Evolutionary conservation across 2,888 invertebrate genomes (phyloP).

Genomic region (Timandra comae): DNA sequence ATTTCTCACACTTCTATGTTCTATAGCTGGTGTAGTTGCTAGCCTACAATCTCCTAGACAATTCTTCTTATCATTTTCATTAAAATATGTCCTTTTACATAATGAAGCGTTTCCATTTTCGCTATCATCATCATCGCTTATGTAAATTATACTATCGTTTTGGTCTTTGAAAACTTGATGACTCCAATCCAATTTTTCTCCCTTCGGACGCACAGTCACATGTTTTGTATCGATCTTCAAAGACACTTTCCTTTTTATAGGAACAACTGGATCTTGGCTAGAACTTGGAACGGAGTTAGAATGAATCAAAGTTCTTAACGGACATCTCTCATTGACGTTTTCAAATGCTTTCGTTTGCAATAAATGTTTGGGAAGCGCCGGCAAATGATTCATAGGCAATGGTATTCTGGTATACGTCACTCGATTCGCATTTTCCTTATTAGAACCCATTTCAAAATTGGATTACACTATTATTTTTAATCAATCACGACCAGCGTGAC

Average conservation of each 20-base stretch:
- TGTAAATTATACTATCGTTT: conserved; percentile 23
- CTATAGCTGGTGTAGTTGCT: conserved; percentile 38
- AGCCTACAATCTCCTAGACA: conserved; percentile 19
- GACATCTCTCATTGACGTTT: conserved; percentile 24
- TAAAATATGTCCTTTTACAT: conserved; percentile 10
- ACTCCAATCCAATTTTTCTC: conserved; percentile 37
- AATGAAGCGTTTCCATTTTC: background rate
- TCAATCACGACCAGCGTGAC: conserved; percentile 48
- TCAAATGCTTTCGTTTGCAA: conserved; percentile 21
- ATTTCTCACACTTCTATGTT: conserved; percentile 43
- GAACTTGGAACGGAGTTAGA: conserved; percentile 5
- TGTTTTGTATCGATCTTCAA: conserved; percentile 32
- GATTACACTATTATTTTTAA: conserved; percentile 5
- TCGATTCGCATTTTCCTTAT: conserved; percentile 44
- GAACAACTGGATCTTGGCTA: background rate
- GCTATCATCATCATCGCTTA: conserved; percentile 35
- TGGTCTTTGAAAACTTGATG: conserved; percentile 38
- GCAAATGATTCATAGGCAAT: conserved; percentile 42
- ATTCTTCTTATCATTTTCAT: conserved; percentile 21
- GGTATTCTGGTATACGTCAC: conserved; percentile 43
- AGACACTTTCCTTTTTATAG: background rate
- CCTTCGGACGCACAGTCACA: conserved; percentile 37
- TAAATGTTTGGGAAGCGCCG: conserved; percentile 41
- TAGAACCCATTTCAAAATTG: conserved; percentile 26
- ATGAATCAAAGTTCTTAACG: conserved; percentile 38